phyloP scores from a whole-genome alignment of 2,113 vertebrate species.

The Okapia johnstoni region DNA sequence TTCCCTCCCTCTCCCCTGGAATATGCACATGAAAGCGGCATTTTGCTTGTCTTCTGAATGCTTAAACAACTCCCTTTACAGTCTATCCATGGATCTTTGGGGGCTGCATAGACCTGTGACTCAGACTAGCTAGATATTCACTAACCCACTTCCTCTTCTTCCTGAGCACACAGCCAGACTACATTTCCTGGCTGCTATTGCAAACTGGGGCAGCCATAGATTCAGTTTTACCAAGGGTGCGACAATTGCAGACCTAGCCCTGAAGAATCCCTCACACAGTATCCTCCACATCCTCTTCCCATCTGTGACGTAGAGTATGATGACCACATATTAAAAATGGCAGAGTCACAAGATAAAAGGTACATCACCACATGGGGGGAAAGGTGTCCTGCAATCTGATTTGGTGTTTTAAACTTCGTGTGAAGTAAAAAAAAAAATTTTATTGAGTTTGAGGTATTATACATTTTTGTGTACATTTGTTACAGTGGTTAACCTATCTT shows the following conservation, averaged over 20 bases:
- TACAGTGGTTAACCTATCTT: background rate
- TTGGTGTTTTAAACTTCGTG: background rate
- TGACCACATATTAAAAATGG: background rate
- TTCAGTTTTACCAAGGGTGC: background rate
- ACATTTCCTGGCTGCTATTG: background rate
- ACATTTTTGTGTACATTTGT: background rate
- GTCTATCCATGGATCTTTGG: background rate
- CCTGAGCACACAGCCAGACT: background rate
- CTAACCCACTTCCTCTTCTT: background rate
- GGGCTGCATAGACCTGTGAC: background rate
- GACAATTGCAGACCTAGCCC: background rate
- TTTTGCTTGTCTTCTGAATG: background rate
- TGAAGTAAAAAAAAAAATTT: background rate
- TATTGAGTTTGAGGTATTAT: background rate
- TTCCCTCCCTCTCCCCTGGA: background rate
- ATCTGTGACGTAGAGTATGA: background rate
- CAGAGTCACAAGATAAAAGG: background rate
- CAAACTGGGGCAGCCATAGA: background rate
- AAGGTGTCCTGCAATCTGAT: background rate
- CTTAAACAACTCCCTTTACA: background rate
- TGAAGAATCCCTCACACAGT: background rate
- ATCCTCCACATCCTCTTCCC: background rate
- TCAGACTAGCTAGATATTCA: background rate
- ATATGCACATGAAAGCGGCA: background rate
- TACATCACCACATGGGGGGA: background rate